Percentiles rank a stretch among this genome's conserved stretches.
Conservation (phyloP, 2,113 vertebrate species). For the Dasypus novemcinctus region DNA sequence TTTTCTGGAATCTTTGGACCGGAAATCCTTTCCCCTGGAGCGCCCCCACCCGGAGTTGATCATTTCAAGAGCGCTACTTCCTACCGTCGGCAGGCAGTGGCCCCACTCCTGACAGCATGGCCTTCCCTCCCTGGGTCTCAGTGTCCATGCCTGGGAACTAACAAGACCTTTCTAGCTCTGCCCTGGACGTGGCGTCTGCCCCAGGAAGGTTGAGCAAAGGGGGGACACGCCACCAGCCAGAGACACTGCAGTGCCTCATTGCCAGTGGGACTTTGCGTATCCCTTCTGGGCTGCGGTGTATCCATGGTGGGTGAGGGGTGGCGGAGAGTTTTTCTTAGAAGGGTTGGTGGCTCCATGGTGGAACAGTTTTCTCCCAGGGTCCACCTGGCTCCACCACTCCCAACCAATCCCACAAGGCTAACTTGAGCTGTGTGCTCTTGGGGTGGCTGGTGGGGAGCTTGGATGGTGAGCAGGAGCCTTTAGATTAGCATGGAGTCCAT, state of each 20-base stretch:
- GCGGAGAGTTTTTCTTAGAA: background rate
- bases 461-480: background rate
- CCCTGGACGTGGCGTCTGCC: background rate
- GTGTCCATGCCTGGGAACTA: background rate
- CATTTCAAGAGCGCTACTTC: background rate
- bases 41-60: background rate
- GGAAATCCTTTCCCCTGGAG: background rate
- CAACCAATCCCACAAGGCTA: background rate
- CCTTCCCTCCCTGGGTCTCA: background rate
- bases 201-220: background rate
- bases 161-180: background rate
- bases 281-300: background rate
- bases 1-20: background rate
- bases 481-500: background rate
- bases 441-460: background rate
- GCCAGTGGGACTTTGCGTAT: background rate
- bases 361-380: background rate
- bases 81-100: background rate
- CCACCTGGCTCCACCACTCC: background rate
- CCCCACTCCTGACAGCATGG: background rate
- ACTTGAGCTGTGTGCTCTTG: background rate
- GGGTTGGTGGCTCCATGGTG: background rate
- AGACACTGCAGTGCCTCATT: background rate
- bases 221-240: background rate
- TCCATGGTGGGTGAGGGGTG: background rate